Evolutionary conservation across 2,113 vertebrate species (phyloP), one percentile per base, ranked within the genome.

Genomic region (Coryphaenoides rupestris): DNA sequence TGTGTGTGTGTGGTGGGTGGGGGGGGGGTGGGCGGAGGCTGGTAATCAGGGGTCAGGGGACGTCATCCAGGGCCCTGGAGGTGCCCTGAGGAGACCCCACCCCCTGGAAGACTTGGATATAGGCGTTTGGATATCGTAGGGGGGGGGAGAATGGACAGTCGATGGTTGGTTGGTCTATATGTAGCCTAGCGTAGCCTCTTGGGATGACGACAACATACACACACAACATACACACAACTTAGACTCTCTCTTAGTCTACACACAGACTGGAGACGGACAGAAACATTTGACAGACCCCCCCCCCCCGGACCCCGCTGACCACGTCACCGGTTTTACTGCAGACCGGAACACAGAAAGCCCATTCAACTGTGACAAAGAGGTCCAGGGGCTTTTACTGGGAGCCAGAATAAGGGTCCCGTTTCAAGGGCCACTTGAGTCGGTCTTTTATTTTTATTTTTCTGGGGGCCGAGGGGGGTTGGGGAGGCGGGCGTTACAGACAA

Each of bases 81-180:
- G n/a, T n/a, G n/a, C n/a, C n/a, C n/a, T n/a, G n/a, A n/a, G n/a
- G n/a, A n/a, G n/a, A n/a, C n/a, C n/a, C n/a, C n/a, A n/a, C n/a
- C n/a, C n/a, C n/a, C n/a, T n/a, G n/a, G n/a, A n/a, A n/a, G n/a
- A n/a, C n/a, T n/a, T n/a, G n/a, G n/a, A n/a, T n/a, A n/a, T n/a
- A n/a, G n/a, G n/a, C n/a, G n/a, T n/a, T n/a, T n/a, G n/a, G n/a
- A n/a, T n/a, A n/a, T n/a, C n/a, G n/a, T n/a, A n/a, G n/a, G n/a
- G n/a, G n/a, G n/a, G n/a, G n/a, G n/a, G n/a, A n/a, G n/a, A n/a
- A n/a, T n/a, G n/a, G n/a, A n/a, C n/a, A n/a, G n/a, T n/a, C n/a
- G 72, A 58, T 73, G 60, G 70, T 68, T 21, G 33, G 70, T 68
- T 21, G 33, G 24, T 65, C 79, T 81, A 76, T 76, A 77, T 72